Evolutionary conservation across 2,888 invertebrate genomes (phyloP).

Genomic region (Agriopis marginaria): DNA sequence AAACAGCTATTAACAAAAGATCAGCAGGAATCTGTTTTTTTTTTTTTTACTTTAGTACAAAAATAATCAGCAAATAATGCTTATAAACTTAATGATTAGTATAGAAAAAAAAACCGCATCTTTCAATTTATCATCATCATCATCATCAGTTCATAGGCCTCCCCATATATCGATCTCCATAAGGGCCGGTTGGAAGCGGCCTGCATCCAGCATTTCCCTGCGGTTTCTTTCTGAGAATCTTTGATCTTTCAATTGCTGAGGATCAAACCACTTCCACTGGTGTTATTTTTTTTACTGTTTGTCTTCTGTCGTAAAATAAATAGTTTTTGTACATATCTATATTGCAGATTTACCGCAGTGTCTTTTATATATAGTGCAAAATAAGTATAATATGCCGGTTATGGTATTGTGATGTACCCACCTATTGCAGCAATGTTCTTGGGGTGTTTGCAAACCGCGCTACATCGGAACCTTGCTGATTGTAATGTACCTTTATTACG

Average conservation of each 20-base stretch:
- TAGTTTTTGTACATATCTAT: background rate
- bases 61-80: no score
- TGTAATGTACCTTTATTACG: background rate
- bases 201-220: no score
- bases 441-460: slow-evolving; percentile 7
- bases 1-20: background rate
- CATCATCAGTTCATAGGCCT: no score
- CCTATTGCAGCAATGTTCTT: slow-evolving; percentile 12
- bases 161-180: no score
- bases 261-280: background rate
- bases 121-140: no score
- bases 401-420: slow-evolving; percentile 19
- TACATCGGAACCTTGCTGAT: background rate
- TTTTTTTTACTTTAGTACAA: no score
- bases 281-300: background rate
- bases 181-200: no score
- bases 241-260: no score
- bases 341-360: background rate
- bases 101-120: no score
- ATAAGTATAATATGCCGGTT: slow-evolving; percentile 7
- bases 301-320: slow-evolving; percentile 1
- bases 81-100: no score
- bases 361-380: slow-evolving; percentile 15
- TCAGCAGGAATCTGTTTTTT: no score
- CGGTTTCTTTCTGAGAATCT: no score